Evolutionary conservation across 2,797 vertebrate species (phyloP), one percentile per base, ranked within the genome.

Genomic region (Gephyroberyx darwinii): DNA sequence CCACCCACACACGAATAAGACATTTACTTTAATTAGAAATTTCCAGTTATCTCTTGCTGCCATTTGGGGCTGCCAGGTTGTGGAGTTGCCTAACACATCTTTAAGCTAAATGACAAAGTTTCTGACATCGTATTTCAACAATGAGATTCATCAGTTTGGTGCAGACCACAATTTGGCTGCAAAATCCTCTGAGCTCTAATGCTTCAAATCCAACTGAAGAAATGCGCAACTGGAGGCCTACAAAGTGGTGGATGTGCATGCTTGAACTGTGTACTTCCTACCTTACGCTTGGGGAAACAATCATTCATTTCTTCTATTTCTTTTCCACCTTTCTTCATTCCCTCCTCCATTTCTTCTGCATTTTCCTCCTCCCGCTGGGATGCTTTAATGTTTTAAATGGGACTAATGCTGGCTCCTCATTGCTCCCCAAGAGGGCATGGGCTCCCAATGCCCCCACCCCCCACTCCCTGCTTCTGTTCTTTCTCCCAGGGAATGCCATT

Each of bases 291-390:
- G 7, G 4, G 7, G 20, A 52, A 22, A 22, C 22, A 37, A 64
- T n/a, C 22, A 17, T 60, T 53, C 1, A 16, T 35, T 69, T 43
- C 8, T 13, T 10, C 71, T 9, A 1, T 26, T 20, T 47, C 26
- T 63, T 16, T 63, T 50, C 30, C 37, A 3, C 54, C 43, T 61
- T 67, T 55, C 62, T 66, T 72, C 66, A 65, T 71, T 74, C 55
- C 72, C 16, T 77, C 61, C 59, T 74, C 58, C 65, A 77, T 82
- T 51, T 71, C 30, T 82, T 52, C n/a, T 51, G 16, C 47, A 41
- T 41, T 65, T 60, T 69, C 65, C 82, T 78, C 61, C 71, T 58
- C 64, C 65, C 65, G 35, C 2, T 12, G 57, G 26, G 66, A 50
- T 9, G 33, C 5, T 63, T 68, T 69, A 51, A 65, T 73, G 41